Percentiles rank a stretch among this genome's conserved stretches.
Evolutionary conservation across 2,888 invertebrate genomes (phyloP).

Genomic region (Taenaris catops): DNA sequence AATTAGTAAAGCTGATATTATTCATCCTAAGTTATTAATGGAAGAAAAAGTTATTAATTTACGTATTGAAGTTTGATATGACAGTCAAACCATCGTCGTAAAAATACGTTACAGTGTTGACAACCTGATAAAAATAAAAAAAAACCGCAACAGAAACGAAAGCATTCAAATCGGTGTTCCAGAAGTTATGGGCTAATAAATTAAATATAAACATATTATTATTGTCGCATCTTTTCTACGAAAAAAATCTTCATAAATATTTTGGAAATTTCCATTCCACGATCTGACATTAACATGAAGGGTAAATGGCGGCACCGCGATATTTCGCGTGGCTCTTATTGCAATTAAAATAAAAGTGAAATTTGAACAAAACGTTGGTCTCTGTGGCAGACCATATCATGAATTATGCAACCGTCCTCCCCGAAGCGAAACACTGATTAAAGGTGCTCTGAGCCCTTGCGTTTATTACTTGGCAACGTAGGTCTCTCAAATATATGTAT

Average conservation of each 20-base stretch:
- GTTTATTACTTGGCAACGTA: constrained; percentile 23
- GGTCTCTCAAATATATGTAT: constrained; percentile 13
- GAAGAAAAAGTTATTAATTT: too few relatives aligned
- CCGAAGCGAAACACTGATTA: constrained; percentile 34
- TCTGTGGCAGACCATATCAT: constrained; percentile 31
- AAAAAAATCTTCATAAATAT: constrained; percentile 15
- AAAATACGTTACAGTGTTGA: too few relatives aligned
- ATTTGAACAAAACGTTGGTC: constrained; percentile 9
- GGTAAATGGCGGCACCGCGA: constrained; percentile 11
- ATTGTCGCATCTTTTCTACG: constrained; percentile 2
- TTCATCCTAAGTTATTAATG: too few relatives aligned
- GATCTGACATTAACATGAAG: constrained; percentile 22
- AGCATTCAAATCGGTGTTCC: constrained; percentile 19
- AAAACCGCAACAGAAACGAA: constrained; percentile 16
- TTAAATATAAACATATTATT: constrained; percentile 1
- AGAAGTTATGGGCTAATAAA: too few relatives aligned
- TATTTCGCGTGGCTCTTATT: constrained; percentile 7
- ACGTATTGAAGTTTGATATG: too few relatives aligned
- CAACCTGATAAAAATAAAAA: too few relatives aligned
- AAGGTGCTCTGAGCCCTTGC: constrained; percentile 28
- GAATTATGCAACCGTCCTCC: constrained; percentile 39
- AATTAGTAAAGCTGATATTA: too few relatives aligned
- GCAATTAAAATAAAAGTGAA: constrained; percentile 7
- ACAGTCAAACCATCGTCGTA: too few relatives aligned
- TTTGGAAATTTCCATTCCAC: constrained; percentile 21